Conservation (phyloP, 2,888 invertebrate genomes). For the Cyclophora punctaria region DNA sequence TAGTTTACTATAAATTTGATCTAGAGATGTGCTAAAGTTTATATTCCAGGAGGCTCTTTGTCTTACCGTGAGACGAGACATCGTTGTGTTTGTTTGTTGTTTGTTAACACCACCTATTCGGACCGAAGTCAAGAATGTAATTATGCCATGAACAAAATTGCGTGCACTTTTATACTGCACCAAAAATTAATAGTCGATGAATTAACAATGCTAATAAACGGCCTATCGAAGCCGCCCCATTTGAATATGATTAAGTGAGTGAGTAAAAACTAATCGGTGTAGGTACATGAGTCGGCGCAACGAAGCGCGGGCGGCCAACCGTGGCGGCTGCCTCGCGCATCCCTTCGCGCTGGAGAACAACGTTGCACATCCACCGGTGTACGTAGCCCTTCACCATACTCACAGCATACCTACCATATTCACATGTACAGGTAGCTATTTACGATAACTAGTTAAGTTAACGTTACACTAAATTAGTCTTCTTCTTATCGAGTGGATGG, state of each 20-base stretch:
- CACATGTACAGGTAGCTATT: too few relatives aligned
- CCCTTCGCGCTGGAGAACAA: constrained; percentile 3
- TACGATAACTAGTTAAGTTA: too few relatives aligned
- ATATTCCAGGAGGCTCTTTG: not conserved
- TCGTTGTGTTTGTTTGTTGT: constrained; percentile 36
- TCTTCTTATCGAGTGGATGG: too few relatives aligned
- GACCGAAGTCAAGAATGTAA: constrained; percentile 42
- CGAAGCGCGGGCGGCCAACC: constrained; percentile 21
- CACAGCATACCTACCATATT: too few relatives aligned
- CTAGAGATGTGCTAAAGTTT: not conserved
- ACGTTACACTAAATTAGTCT: too few relatives aligned
- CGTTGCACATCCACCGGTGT: too few relatives aligned
- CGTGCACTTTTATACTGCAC: constrained; percentile 65
- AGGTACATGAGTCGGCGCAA: constrained; percentile 5
- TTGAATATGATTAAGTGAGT: constrained; percentile 62
- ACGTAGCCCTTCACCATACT: too few relatives aligned
- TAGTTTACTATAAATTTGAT: not conserved
- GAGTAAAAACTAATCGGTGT: constrained; percentile 34
- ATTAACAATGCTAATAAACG: constrained; percentile 64
- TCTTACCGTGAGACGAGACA: constrained; percentile 68
- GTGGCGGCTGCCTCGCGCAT: constrained; percentile 24
- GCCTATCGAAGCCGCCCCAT: constrained; percentile 50
- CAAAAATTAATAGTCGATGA: constrained; percentile 60
- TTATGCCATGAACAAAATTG: constrained; percentile 39
- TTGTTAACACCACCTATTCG: constrained; percentile 35